These are phyloP conservation scores for Picus viridis DNA, from an alignment of 2,797 vertebrate species.

Conservation along the genomic window DNA sequence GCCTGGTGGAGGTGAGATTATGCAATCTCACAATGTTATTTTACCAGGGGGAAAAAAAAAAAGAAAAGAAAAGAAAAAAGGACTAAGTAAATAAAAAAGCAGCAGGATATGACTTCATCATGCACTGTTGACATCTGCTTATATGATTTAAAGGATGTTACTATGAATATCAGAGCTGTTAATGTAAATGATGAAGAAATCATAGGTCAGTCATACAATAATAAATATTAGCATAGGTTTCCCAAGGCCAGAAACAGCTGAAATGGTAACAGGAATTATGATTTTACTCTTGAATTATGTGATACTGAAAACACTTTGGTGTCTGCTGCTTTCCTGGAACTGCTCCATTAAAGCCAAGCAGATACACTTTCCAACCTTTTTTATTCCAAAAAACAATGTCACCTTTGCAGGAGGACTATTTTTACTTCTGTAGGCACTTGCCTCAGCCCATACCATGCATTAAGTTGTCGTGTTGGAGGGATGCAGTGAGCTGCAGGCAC, in stretches of 20 bases:
- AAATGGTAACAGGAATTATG: constrained; percentile 39
- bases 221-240: constrained; percentile 69
- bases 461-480: rapidly evolving
- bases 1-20: constrained; percentile 19
- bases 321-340: constrained; percentile 59
- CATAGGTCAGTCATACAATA: constrained; percentile 66
- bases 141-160: constrained; percentile 59
- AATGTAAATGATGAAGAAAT: constrained; percentile 66
- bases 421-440: not conserved
- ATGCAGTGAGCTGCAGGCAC: rapidly evolving
- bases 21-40: constrained; percentile 39
- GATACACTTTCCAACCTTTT: not conserved
- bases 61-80: not conserved
- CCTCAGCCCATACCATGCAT: rapidly evolving
- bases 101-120: constrained; percentile 41
- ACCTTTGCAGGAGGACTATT: not conserved
- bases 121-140: constrained; percentile 54
- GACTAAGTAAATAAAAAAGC: constrained; percentile 52
- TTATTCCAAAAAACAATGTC: not conserved
- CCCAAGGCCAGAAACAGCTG: constrained; percentile 48
- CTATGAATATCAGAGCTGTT: constrained; percentile 54
- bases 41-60: not conserved
- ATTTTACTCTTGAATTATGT: constrained; percentile 63
- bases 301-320: constrained; percentile 40
- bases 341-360: constrained; percentile 27